Evolutionary conservation across 1,140 invertebrate genomes (phyloP), one percentile per base, ranked within the genome.

Genomic region (Bathynomus jamesi): DNA sequence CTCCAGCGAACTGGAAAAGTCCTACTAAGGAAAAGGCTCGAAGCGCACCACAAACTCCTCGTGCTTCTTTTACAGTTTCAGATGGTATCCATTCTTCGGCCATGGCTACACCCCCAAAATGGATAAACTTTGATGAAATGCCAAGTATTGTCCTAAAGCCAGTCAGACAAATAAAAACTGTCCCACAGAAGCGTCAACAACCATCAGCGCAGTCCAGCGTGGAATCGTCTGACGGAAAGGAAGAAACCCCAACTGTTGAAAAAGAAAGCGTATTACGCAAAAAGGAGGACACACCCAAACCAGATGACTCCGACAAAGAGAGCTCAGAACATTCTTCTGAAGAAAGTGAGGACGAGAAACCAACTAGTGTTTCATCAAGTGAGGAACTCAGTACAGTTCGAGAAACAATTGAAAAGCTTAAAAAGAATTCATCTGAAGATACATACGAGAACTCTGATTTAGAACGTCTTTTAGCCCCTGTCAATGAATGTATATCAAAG

Each of bases 81-180:
- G 28, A 63, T 28, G 27, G 21, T 4, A n/a, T 28, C 17, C 4
- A n/a, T 21, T 62, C 53, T 62, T 13, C 25, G 8, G 24, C 65
- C n/a, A 8, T 30, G 0, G 24, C 13, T 21, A 25, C 61, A 61
- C 62, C 69, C 0, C 73, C 71, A 63, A 87, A 88, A 67, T 94
- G 91, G 91, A 90, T 94, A 29, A 91, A 92, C 79, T 92, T 93
- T 79, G 90, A 92, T 80, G 91, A 93, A 78, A 88, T 92, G 66
- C 91, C 91, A 0, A 91, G 93, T 28, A 66, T 74, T 25, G 72
- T 70, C 13, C 67, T 77, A 31, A 77, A 77, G 32, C 76, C 76
- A 61, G 76, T 77, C 25, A 70, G 73, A 60, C 76, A 77, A 46
- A 77, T 77, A 25, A 77, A 77, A 65, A 77, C 76, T 8, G 72